Base-by-base conservation (phyloP, 2,888 invertebrate genomes). In the Octodonta nipae region DNA sequence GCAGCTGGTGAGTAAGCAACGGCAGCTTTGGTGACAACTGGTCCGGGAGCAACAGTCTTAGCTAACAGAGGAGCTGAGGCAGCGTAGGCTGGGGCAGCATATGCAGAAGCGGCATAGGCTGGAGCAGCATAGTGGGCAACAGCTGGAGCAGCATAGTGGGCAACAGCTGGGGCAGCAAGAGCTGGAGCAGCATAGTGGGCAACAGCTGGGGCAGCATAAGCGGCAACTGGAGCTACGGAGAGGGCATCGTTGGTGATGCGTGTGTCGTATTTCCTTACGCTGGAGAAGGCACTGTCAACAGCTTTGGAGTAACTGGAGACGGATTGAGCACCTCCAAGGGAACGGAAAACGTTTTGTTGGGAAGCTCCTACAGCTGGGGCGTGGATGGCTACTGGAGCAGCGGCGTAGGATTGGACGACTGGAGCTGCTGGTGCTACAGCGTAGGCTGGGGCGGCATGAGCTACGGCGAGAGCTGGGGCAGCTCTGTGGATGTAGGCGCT, bases 1-100 rank as follows among this genome's bases (percentile, higher is more conserved):
- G 72, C 68, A 20, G 73, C 71, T 26, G 75, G 72, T 15, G 70
- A 68, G 60, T 72, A 72, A 15, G 65, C 55, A 20, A 73, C 55
- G 38, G 65, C 63, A 13, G 47, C 33, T 26, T 46, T 54, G 31
- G 62, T 56, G 11, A 63, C 41, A 15, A 48, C 38, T 22, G 47
- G 47, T 30, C 43, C 45, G 14, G 36, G 49, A 33, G 45, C 36
- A 32, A 49, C 32, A 37, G 40, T 36, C 8, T 13, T 32, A 24
- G 26, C 10, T n/a, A 28, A 28, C 20, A 34, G 30, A 17, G 33
- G 38, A 42, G 42, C 29, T 37, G 40, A 28, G 14, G 34, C 33
- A 5, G 33, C 10, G 11, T 6, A n/a, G 38, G 32, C 36, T 22
- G 40, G 40, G 28, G 35, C 32, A 15, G 35, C 33, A 25, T 35